A percentile compares a stretch with the other conserved stretches of the same genome.
These are phyloP conservation scores for Sepiola atlantica DNA, from an alignment of 2,888 invertebrate species.

Conservation along the genomic window DNA sequence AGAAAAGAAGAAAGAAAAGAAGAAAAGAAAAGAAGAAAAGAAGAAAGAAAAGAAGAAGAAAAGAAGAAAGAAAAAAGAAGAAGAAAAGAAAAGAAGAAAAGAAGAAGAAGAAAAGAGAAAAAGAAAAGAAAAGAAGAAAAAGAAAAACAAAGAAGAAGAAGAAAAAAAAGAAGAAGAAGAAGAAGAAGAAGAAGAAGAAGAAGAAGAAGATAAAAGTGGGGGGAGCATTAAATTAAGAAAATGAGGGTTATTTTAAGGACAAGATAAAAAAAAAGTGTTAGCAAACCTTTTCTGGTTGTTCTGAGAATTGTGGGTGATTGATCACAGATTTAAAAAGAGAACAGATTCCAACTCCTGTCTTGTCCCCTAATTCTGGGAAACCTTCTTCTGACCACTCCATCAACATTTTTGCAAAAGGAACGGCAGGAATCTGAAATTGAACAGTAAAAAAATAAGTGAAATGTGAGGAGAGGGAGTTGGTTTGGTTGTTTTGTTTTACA, in stretches of 20 bases:
- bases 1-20: no score
- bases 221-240: background rate
- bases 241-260: background rate
- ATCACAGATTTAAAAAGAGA: conserved; percentile 65
- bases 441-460: background rate
- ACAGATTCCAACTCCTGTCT: conserved; percentile 66
- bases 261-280: background rate
- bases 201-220: background rate
- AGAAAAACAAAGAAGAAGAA: no score
- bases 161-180: no score
- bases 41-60: no score
- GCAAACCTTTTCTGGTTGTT: conserved; percentile 65
- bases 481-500: no score
- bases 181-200: background rate
- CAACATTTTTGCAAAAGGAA: conserved; percentile 66
- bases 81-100: no score
- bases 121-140: no score
- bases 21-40: no score
- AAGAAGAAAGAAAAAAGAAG: no score
- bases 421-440: background rate
- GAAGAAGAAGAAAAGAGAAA: no score
- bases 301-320: conserved; percentile 65
- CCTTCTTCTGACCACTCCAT: conserved; percentile 69
- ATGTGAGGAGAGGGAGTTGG: background rate
- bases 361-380: conserved; percentile 68